Evolutionary conservation across 2,888 invertebrate genomes (phyloP).

Genomic region (Willowsia nigromaculata): DNA sequence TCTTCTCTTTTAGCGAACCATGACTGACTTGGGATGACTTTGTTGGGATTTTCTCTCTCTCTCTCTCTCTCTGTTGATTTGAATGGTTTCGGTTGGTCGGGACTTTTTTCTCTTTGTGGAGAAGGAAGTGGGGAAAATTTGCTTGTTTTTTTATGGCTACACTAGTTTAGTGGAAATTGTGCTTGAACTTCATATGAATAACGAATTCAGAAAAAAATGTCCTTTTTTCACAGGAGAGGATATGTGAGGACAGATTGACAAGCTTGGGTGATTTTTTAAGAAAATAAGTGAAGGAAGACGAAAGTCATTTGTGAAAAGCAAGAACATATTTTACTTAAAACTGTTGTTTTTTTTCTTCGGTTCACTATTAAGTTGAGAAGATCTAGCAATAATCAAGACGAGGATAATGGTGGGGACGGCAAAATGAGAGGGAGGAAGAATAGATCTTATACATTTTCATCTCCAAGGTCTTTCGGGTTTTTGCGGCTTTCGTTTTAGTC

Average conservation of each 20-base stretch:
- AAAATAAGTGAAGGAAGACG: slow-evolving; percentile 46
- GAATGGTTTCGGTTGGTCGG: slow-evolving; percentile 5
- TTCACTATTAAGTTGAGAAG: slow-evolving; percentile 3
- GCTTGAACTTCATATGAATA: slow-evolving; percentile 15
- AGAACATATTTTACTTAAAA: slow-evolving; percentile 11
- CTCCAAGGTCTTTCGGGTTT: slow-evolving; percentile 71
- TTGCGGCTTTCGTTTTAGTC: slow-evolving; percentile 70
- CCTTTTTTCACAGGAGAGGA: slow-evolving; percentile 21
- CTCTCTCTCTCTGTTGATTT: not conserved
- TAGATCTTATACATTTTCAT: slow-evolving; percentile 46
- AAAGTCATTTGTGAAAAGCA: slow-evolving; percentile 20
- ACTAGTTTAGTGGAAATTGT: not conserved
- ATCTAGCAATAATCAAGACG: not conserved
- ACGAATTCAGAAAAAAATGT: not conserved
- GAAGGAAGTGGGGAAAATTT: slow-evolving; percentile 50
- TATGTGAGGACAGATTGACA: slow-evolving; percentile 50
- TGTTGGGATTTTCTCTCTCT: slow-evolving; percentile 13
- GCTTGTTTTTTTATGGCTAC: slow-evolving; percentile 16
- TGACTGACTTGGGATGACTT: slow-evolving; percentile 57
- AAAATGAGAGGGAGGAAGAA: slow-evolving; percentile 2
- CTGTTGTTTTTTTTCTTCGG: slow-evolving; percentile 9
- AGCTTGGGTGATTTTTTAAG: slow-evolving; percentile 43
- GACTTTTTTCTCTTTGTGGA: slow-evolving; percentile 5
- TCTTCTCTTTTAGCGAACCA: slow-evolving; percentile 53
- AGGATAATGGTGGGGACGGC: not conserved